Evolutionary conservation across 2,113 vertebrate genomes (phyloP).

Genomic region (Bungarus multicinctus): DNA sequence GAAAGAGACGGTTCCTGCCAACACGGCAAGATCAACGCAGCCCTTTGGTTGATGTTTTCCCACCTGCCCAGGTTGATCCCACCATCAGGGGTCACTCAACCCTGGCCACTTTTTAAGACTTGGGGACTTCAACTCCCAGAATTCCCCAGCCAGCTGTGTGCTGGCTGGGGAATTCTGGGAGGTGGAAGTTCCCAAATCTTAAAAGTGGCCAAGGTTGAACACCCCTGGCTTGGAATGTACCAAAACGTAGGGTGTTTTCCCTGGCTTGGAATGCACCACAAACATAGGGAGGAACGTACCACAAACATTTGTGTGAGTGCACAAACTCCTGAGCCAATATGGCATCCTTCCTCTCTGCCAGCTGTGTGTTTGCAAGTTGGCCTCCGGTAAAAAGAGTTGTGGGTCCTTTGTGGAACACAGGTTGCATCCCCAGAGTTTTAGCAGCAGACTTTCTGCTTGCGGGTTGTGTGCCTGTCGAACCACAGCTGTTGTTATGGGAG

Average conservation of each 20-base stretch:
- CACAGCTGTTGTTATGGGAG: background rate
- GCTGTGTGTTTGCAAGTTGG: too few relatives aligned
- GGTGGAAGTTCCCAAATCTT: too few relatives aligned
- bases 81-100: background rate
- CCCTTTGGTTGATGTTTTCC: background rate
- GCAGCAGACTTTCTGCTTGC: background rate
- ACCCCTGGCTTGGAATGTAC: too few relatives aligned
- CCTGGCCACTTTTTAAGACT: background rate
- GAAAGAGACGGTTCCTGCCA: background rate
- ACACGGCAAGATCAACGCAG: too few relatives aligned
- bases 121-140: background rate
- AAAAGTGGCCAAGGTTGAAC: too few relatives aligned
- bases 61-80: too few relatives aligned
- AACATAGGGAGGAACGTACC: too few relatives aligned
- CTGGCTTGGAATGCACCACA: background rate
- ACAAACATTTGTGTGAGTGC: background rate
- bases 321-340: background rate
- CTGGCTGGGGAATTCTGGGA: too few relatives aligned
- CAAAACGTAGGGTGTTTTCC: background rate
- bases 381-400: background rate
- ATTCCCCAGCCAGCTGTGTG: too few relatives aligned
- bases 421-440: background rate
- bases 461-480: background rate
- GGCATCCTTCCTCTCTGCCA: background rate
- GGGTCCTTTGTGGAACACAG: background rate